A percentile compares a stretch with the other conserved stretches of the same genome.
Evolutionary conservation across 2,797 vertebrate species (phyloP).

Genomic region (Malurus leucopterus): DNA sequence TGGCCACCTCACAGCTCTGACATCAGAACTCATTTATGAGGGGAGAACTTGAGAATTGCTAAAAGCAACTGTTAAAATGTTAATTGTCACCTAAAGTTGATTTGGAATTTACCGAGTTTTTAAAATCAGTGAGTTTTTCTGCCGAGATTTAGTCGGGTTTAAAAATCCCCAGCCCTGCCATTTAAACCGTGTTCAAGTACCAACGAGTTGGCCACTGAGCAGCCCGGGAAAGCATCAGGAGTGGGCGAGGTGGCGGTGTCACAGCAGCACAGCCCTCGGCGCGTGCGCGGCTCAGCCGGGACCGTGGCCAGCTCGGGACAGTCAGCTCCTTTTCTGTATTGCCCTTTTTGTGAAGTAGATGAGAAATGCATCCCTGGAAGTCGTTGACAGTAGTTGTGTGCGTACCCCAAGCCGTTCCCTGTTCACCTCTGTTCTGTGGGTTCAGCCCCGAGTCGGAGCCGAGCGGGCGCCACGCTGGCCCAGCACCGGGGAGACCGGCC

Average conservation of each 20-base stretch:
- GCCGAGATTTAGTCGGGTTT: constrained; percentile 61
- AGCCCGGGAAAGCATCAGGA: background rate
- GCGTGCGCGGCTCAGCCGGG: background rate
- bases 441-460: constrained; percentile 16
- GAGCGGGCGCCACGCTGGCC: background rate
- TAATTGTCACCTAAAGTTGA: constrained; percentile 69
- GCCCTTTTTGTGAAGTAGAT: constrained; percentile 25
- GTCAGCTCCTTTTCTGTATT: constrained; percentile 19
- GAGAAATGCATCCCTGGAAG: constrained; percentile 31
- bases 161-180: constrained; percentile 58
- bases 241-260: background rate
- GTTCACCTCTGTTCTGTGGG: background rate
- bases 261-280: background rate
- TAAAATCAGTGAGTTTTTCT: constrained; percentile 52
- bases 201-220: constrained; percentile 27
- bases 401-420: constrained; percentile 7
- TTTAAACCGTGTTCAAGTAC: constrained; percentile 55
- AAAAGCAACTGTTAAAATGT: constrained; percentile 64
- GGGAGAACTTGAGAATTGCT: constrained; percentile 57
- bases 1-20: constrained; percentile 64
- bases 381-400: constrained; percentile 50
- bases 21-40: constrained; percentile 59
- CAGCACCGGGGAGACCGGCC: background rate
- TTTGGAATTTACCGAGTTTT: constrained; percentile 67
- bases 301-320: background rate